phyloP scores from a whole-genome alignment of 2,797 vertebrate species.

The Salmo trutta region DNA sequence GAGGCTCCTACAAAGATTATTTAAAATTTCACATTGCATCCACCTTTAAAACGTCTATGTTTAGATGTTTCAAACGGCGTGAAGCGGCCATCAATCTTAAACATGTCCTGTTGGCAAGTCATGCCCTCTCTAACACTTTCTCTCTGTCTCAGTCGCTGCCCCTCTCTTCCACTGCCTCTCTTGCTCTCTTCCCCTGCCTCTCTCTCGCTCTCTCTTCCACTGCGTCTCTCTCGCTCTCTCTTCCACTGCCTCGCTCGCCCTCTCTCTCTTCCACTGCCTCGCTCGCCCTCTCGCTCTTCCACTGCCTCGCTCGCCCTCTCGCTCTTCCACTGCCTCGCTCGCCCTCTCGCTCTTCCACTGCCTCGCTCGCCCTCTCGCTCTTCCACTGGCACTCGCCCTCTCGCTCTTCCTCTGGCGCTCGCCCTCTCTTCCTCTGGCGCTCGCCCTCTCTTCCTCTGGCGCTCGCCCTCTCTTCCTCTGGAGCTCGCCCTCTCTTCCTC shows the following conservation, averaged over 20 bases:
- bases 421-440: too few species aligned
- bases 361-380: too few species aligned
- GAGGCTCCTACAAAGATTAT: constrained; percentile 82
- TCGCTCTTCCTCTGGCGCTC: too few species aligned
- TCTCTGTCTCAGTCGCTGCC: not conserved
- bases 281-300: not conserved
- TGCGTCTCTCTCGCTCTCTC: not conserved
- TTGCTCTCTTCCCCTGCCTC: too few species aligned
- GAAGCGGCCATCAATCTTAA: constrained; percentile 61
- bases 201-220: not conserved
- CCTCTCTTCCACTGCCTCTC: not conserved
- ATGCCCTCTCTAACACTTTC: not conserved
- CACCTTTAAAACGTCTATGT: constrained; percentile 76
- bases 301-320: not conserved
- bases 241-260: not conserved
- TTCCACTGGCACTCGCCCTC: too few species aligned
- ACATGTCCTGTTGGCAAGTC: constrained; percentile 26
- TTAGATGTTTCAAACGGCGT: constrained; percentile 72
- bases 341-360: not conserved
- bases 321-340: too few species aligned
- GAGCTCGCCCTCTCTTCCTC: too few species aligned
- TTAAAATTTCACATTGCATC: constrained; percentile 83
- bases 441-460: too few species aligned
- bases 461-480: too few species aligned
- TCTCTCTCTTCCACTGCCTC: not conserved